A percentile compares a stretch with the other conserved stretches of the same genome.
Conservation (phyloP, 2,888 invertebrate genomes). For the Conus canariensis region DNA sequence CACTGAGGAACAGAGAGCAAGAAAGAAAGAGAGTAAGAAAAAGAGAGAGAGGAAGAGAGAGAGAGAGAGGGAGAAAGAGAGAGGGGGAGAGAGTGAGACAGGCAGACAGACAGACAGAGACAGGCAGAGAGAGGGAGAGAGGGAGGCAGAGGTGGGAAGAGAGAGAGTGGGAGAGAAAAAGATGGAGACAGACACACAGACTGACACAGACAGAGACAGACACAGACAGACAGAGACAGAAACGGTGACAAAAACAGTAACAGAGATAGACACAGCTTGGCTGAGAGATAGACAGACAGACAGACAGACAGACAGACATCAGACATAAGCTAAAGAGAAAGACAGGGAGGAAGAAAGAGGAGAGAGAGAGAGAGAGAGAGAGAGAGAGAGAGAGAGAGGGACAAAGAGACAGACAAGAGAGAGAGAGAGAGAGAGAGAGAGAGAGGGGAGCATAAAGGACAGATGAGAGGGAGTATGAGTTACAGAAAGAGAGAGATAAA, state of each 20-base stretch:
- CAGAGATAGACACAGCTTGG: background rate
- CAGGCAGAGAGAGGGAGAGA: background rate
- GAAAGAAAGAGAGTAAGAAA: too few species aligned
- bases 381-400: background rate
- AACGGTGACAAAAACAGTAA: background rate
- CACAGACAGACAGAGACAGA: background rate
- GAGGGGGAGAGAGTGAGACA: background rate
- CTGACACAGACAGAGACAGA: background rate
- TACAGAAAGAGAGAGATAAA: too few species aligned
- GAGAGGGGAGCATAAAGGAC: too few species aligned
- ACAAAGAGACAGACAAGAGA: background rate
- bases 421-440: background rate
- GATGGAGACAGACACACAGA: background rate
- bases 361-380: background rate
- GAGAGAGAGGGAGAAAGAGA: background rate
- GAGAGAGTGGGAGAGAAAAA: too few species aligned
- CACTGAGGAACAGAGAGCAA: background rate
- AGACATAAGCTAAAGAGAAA: background rate
- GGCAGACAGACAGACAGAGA: background rate
- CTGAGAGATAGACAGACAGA: background rate
- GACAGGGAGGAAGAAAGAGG: background rate
- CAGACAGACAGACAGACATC: background rate
- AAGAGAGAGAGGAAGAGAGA: background rate
- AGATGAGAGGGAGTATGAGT: too few species aligned
- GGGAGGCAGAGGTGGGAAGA: too few species aligned